These are phyloP conservation scores for Plectus sambesii DNA, from an alignment of 1,140 invertebrate genomes.

Conservation along the genomic window DNA sequence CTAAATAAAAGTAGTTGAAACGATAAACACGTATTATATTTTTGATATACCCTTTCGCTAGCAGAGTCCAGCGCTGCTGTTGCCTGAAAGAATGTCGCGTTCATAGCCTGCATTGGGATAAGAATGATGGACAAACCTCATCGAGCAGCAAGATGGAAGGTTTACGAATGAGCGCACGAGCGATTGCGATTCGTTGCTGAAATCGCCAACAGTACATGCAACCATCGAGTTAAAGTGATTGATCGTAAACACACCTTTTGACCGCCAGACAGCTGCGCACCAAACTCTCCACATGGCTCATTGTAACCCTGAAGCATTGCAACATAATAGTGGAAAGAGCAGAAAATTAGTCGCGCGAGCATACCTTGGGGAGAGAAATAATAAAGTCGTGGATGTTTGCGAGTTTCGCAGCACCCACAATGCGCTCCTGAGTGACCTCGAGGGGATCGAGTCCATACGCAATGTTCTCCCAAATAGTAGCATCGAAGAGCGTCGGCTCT, in stretches of 20 bases:
- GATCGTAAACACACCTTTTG: no score
- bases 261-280: constrained; percentile 47
- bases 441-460: constrained; percentile 31
- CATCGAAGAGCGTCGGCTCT: constrained; percentile 47
- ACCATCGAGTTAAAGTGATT: no score
- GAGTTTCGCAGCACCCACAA: constrained; percentile 53
- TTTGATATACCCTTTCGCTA: no score
- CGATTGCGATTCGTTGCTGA: constrained; percentile 51
- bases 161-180: constrained; percentile 45
- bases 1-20: no score
- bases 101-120: no score
- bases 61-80: no score
- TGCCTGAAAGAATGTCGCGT: no score
- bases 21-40: no score
- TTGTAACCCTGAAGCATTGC: constrained; percentile 11
- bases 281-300: constrained; percentile 28
- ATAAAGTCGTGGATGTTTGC: constrained; percentile 68
- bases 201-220: no score
- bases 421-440: constrained; percentile 40
- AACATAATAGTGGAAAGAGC: constrained; percentile 4
- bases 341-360: no score
- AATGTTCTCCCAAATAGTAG: constrained; percentile 54
- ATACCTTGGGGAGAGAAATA: constrained; percentile 54
- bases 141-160: constrained; percentile 51
- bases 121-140: no score